Evolutionary conservation across 1,140 invertebrate genomes (phyloP).

Genomic region (Brachystomella parvula): DNA sequence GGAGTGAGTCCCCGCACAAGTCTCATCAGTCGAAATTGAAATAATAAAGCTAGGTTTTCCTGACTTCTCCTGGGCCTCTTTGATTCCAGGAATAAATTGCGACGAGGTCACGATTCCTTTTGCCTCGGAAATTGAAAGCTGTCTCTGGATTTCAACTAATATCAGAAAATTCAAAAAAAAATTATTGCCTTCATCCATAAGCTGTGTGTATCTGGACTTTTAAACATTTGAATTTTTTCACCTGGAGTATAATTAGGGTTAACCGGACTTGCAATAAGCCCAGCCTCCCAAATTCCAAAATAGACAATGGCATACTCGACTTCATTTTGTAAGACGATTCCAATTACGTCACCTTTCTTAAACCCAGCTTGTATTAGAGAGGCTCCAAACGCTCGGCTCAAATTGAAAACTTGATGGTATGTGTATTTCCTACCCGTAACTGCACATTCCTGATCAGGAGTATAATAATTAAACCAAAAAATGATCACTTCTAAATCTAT

Average conservation of each 20-base stretch:
- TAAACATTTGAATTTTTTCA: background rate
- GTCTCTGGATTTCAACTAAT: constrained; percentile 56
- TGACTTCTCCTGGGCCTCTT: constrained; percentile 21
- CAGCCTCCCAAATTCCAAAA: constrained; percentile 26
- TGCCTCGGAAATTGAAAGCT: constrained; percentile 55
- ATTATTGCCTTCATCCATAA: background rate
- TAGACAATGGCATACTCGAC: constrained; percentile 15
- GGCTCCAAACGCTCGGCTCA: constrained; percentile 15
- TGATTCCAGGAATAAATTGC: constrained; percentile 49
- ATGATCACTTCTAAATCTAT: background rate
- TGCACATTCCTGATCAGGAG: constrained; percentile 16
- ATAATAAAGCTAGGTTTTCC: constrained; percentile 19
- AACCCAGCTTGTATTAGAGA: constrained; percentile 17
- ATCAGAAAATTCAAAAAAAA: background rate
- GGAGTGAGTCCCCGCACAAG: constrained; percentile 21
- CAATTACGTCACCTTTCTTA: constrained; percentile 19
- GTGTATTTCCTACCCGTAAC: constrained; percentile 18
- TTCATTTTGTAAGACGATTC: constrained; percentile 20
- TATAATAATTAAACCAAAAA: background rate
- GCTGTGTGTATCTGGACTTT: background rate
- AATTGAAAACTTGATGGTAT: constrained; percentile 13
- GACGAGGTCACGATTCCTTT: constrained; percentile 61
- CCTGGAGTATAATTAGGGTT: constrained; percentile 14
- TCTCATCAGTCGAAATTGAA: constrained; percentile 13
- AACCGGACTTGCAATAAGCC: constrained; percentile 15